Conservation (phyloP, 2,888 invertebrate genomes). For the Lasioglossum villosulum region DNA sequence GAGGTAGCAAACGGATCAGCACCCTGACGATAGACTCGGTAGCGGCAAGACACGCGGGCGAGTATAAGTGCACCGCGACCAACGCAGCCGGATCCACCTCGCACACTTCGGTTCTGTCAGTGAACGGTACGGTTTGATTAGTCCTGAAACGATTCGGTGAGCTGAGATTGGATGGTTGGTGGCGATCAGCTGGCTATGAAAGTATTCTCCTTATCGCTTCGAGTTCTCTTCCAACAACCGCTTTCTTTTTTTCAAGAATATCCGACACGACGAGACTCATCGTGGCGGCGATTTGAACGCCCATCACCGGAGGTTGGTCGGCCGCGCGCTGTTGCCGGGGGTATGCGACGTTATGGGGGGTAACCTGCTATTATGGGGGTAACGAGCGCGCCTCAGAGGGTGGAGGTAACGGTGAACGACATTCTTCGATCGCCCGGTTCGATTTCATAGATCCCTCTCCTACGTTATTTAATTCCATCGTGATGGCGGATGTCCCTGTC, state of each 20-base stretch:
- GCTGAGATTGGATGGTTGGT: conserved; percentile 70
- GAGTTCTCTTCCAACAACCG: background rate
- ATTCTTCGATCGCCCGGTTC: background rate
- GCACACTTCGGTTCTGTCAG: conserved; percentile 89
- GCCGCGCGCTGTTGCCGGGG: conserved; percentile 69
- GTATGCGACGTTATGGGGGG: conserved; percentile 24
- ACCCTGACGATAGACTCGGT: conserved; percentile 86
- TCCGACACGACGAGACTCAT: background rate
- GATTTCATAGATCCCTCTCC: background rate
- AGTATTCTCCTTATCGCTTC: conserved; percentile 7
- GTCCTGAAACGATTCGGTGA: conserved; percentile 39
- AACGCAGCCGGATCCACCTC: conserved; percentile 88
- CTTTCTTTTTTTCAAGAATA: background rate
- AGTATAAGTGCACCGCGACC: conserved; percentile 84
- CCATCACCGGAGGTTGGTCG: conserved; percentile 66
- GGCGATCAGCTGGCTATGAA: conserved; percentile 3
- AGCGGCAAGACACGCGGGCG: conserved; percentile 82
- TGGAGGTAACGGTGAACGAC: conserved; percentile 33
- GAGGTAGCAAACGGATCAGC: conserved; percentile 84
- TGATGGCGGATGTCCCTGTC: background rate
- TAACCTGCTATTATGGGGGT: background rate
- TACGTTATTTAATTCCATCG: background rate
- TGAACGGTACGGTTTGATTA: conserved; percentile 88
- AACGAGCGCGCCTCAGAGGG: conserved; percentile 46
- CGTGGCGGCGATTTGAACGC: background rate